phyloP scores from a whole-genome alignment of 1,140 invertebrate genomes.

The Lanistes nyassanus region DNA sequence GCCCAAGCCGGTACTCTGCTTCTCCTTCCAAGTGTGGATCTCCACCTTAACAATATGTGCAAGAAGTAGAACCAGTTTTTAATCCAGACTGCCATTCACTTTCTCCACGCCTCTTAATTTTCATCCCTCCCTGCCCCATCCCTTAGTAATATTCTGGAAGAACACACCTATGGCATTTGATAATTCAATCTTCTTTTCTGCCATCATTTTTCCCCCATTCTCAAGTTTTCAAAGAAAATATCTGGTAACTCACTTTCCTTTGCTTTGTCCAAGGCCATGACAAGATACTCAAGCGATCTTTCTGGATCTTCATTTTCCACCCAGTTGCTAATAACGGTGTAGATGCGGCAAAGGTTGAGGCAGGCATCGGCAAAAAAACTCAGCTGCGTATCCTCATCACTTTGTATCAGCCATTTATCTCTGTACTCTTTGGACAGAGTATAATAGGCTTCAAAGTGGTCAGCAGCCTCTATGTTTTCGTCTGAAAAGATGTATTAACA shows the following conservation, averaged over 20 bases:
- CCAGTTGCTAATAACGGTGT: slow-evolving; percentile 51
- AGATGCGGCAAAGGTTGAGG: slow-evolving; percentile 58
- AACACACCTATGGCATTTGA: too few species aligned
- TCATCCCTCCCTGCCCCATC: background rate
- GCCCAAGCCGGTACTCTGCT: slow-evolving; percentile 59
- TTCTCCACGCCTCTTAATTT: too few species aligned
- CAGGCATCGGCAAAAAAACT: slow-evolving; percentile 58
- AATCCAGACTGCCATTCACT: too few species aligned
- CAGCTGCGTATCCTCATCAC: slow-evolving; percentile 34
- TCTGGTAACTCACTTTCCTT: slow-evolving; percentile 51
- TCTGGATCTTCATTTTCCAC: slow-evolving; percentile 42
- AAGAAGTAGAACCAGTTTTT: too few species aligned
- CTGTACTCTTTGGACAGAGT: slow-evolving; percentile 47
- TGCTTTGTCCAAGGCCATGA: slow-evolving; percentile 58
- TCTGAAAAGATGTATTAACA: slow-evolving; percentile 41
- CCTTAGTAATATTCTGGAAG: too few species aligned
- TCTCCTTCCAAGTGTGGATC: slow-evolving; percentile 58
- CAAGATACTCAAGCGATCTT: slow-evolving; percentile 50
- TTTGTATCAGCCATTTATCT: slow-evolving; percentile 44
- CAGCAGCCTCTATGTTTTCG: slow-evolving; percentile 52
- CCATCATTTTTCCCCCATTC: too few species aligned
- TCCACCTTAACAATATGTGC: slow-evolving; percentile 41
- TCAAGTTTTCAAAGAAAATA: background rate
- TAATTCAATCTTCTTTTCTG: too few species aligned
- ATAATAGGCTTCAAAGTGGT: slow-evolving; percentile 63